These are phyloP conservation scores for Microplitis deprimator DNA, from an alignment of 2,888 invertebrate species.

Conservation along the genomic window DNA sequence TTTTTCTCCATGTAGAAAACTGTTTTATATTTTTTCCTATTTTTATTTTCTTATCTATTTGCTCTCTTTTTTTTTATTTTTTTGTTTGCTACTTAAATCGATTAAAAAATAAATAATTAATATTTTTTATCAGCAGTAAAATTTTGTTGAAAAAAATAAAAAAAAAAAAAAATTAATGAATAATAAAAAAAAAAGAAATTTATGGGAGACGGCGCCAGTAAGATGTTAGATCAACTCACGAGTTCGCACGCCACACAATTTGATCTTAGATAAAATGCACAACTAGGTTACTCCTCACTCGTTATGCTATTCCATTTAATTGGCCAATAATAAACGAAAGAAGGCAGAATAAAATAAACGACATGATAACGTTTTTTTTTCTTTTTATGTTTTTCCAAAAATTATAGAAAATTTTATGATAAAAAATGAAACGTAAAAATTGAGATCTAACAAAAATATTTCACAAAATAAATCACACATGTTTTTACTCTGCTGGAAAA, in stretches of 20 bases:
- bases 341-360: slow-evolving; percentile 15
- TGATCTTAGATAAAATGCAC: slow-evolving; percentile 59
- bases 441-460: not conserved
- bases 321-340: slow-evolving; percentile 49
- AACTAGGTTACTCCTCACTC: slow-evolving; percentile 62
- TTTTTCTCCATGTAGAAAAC: not conserved
- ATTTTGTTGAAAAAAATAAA: slow-evolving; percentile 8
- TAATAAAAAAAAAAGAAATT: not conserved
- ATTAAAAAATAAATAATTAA: not conserved
- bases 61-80: not conserved
- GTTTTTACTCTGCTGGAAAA: not conserved
- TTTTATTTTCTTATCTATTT: not conserved
- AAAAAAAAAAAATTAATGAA: not conserved
- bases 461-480: not conserved
- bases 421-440: no score
- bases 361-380: not conserved
- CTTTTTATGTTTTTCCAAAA: not conserved
- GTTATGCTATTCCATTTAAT: slow-evolving; percentile 66
- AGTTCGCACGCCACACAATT: slow-evolving; percentile 60
- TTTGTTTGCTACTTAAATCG: not conserved
- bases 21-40: not conserved
- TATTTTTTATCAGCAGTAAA: not conserved
- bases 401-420: no score
- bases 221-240: slow-evolving; percentile 46
- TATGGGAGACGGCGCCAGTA: slow-evolving; percentile 29